These are phyloP conservation scores for Thyatira batis DNA, from an alignment of 2,888 invertebrate species.

Conservation along the genomic window DNA sequence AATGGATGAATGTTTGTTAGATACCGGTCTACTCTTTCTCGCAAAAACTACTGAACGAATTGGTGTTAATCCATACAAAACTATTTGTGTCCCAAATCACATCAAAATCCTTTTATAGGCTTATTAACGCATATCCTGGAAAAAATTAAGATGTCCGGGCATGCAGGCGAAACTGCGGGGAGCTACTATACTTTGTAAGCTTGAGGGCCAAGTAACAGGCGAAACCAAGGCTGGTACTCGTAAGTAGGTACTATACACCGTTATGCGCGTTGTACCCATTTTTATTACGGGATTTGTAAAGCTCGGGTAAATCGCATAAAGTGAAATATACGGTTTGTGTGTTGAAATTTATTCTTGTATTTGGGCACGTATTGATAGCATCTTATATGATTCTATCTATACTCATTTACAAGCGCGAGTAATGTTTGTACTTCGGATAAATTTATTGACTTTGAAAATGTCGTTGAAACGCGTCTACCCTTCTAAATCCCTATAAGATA, in stretches of 20 bases:
- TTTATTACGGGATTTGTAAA: constrained; percentile 1
- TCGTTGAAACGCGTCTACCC: too few relatives aligned
- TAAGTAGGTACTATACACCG: background rate
- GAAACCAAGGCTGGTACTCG: background rate
- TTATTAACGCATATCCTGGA: too few relatives aligned
- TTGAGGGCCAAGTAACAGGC: background rate
- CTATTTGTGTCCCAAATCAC: too few relatives aligned
- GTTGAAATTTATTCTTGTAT: constrained; percentile 5
- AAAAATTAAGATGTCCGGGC: too few relatives aligned
- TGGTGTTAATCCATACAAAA: too few relatives aligned
- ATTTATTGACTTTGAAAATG: background rate
- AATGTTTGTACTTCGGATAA: background rate
- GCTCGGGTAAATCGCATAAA: background rate
- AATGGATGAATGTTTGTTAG: too few relatives aligned
- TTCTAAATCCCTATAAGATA: too few relatives aligned
- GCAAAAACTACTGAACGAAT: too few relatives aligned
- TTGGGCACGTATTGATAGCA: background rate
- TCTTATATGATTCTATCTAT: background rate
- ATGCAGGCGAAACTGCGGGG: too few relatives aligned
- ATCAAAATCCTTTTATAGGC: too few relatives aligned
- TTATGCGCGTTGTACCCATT: background rate
- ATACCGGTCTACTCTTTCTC: too few relatives aligned
- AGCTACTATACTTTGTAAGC: too few relatives aligned
- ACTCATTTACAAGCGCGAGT: background rate
- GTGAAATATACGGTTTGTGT: constrained; percentile 1